Evolutionary conservation across 2,113 vertebrate species (phyloP), one percentile per base, ranked within the genome.

Genomic region (Acanthochromis polyacanthus): DNA sequence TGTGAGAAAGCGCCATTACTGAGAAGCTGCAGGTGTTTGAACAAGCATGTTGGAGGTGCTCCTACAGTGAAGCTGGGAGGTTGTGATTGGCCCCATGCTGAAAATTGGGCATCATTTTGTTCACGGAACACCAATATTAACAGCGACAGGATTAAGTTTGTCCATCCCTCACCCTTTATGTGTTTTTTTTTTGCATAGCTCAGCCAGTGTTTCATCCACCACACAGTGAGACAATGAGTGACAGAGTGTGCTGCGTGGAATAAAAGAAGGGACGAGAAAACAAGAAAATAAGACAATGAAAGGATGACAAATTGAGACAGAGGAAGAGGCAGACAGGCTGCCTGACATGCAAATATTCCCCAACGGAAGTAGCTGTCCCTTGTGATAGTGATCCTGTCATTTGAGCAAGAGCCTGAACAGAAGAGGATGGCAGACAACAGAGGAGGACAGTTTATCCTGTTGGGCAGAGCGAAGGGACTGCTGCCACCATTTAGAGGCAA

Each of bases 321-420:
- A 38, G 64, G 67, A 74, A 75, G 77, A 79, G 48, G 59, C 67
- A 76, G 76, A 67, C 79, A 71, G 78, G 71, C 61, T 48, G 76
- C 61, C 67, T 81, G 88, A 89, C 73, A 81, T 81, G 81, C 71
- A 83, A 86, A 86, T 88, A 81, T 85, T 87, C 82, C 82, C 87
- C 69, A 67, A 82, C 28, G 75, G 81, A 88, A 75, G 79, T 78
- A 65, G 61, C 71, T 50, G 85, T 84, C 88, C 79, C 71, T 59
- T 57, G 65, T 74, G 71, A 81, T 87, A 75, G 71, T 16, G 55
- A 83, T 82, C 76, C 82, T 86, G 86, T 84, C 86, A 75, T 75
- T 73, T 76, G 80, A 82, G 76, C 52, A 28, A 58, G 71, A 52
- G 67, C 63, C 76, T 77, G 82, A 80, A 81, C 72, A 75, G 60